Conservation (phyloP, 1,140 invertebrate species). For the Caenorhabditis inopinata region DNA sequence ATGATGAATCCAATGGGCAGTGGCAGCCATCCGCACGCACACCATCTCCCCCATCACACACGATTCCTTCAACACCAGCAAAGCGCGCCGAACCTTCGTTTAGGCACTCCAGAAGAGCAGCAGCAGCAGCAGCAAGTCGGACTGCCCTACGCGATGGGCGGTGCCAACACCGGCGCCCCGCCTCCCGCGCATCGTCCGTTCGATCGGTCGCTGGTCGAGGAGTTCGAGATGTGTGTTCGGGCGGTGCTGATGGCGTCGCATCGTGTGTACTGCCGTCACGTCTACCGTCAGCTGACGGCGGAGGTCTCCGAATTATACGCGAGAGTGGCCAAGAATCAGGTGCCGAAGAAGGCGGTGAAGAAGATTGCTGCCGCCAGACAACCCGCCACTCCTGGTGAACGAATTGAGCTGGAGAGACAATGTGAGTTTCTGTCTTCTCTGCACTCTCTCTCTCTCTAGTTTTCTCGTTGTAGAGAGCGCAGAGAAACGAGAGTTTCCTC, state of each 20-base stretch:
- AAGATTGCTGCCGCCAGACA: not conserved
- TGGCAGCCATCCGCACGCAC: not conserved
- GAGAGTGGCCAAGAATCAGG: not conserved
- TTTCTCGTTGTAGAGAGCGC: no score
- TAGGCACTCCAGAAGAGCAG: not conserved
- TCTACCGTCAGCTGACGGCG: not conserved
- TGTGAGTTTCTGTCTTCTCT: not conserved
- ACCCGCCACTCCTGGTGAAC: not conserved
- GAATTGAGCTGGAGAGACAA: conserved; percentile 8
- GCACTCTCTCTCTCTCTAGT: not conserved
- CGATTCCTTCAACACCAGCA: conserved; percentile 24
- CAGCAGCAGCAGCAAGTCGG: not conserved
- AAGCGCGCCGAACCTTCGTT: not conserved
- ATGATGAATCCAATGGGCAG: not conserved
- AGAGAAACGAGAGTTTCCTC: no score
- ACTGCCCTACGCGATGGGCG: not conserved
- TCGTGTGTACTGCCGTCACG: conserved; percentile 2
- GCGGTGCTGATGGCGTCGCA: not conserved
- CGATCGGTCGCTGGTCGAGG: not conserved
- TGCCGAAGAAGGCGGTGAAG: conserved; percentile 14
- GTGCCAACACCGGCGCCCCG: not conserved
- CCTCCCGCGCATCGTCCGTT: not conserved
- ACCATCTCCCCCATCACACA: conserved; percentile 1
- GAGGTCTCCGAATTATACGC: conserved; percentile 1
- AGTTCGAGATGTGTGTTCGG: conserved; percentile 13